Evolutionary conservation across 92 coral and sea anemone species (phyloP).

Genomic region (Galaxea fascicularis): DNA sequence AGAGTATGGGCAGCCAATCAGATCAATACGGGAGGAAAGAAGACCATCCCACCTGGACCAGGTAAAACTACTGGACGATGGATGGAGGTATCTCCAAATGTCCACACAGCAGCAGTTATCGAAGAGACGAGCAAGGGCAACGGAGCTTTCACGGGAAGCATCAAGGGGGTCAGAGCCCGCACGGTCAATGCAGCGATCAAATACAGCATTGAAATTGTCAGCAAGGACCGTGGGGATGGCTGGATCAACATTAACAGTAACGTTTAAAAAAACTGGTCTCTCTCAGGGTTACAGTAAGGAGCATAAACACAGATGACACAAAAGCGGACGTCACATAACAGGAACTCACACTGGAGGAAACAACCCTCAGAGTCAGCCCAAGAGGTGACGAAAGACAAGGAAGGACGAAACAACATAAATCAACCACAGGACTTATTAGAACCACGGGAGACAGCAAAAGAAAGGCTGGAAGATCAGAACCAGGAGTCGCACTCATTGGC

Average conservation of each 20-base stretch:
- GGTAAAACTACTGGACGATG: constrained; percentile 1
- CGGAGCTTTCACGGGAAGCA: neutral
- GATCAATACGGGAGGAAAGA: constrained; percentile 55
- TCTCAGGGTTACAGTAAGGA: constrained; percentile 42
- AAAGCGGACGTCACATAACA: neutral
- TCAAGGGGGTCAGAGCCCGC: neutral
- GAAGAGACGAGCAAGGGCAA: neutral
- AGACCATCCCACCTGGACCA: constrained; percentile 52
- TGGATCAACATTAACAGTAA: neutral
- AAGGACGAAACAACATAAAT: constrained; percentile 24
- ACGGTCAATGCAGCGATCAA: constrained; percentile 20
- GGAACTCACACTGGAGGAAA: constrained; percentile 17
- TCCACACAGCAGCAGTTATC: neutral
- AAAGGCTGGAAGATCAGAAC: constrained; percentile 23
- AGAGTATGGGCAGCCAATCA: constrained; percentile 41
- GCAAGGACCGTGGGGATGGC: constrained; percentile 17
- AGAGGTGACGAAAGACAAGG: neutral
- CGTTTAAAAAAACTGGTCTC: constrained; percentile 5
- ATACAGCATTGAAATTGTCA: constrained; percentile 28
- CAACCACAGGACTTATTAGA: constrained; percentile 43
- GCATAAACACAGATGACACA: constrained; percentile 36
- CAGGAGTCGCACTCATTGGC: constrained; percentile 9
- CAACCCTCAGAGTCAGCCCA: constrained; percentile 15
- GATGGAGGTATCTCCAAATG: constrained; percentile 52
- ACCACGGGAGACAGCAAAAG: constrained; percentile 1